Conservation (phyloP, 2,797 vertebrate genomes). For the Sphenopsis melanotis region DNA sequence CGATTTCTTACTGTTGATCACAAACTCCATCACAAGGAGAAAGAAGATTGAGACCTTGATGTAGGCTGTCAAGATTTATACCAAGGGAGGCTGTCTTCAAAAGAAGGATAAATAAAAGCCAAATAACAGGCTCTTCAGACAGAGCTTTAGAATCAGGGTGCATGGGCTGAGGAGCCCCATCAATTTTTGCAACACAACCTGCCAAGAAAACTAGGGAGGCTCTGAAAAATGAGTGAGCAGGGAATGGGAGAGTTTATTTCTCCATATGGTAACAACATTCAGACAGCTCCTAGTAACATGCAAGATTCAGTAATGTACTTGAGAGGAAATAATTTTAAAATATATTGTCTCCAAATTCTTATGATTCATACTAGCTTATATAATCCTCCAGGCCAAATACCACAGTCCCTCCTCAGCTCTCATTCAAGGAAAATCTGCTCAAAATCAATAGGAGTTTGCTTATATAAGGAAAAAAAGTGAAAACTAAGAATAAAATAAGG, state of each 20-base stretch:
- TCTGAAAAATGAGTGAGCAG: slow-evolving; percentile 16
- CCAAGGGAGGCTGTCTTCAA: slow-evolving; percentile 3
- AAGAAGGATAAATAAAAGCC: slow-evolving; percentile 53
- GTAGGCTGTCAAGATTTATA: slow-evolving; percentile 61
- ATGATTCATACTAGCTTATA: slow-evolving; percentile 16
- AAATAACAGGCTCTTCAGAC: neutral
- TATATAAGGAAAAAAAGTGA: slow-evolving; percentile 25
- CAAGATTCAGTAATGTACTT: neutral
- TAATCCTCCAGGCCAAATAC: slow-evolving; percentile 28
- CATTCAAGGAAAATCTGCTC: slow-evolving; percentile 27
- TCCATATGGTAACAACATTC: slow-evolving; percentile 33
- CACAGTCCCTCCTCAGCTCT: slow-evolving; percentile 13
- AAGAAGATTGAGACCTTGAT: slow-evolving; percentile 50
- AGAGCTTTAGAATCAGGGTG: slow-evolving; percentile 5
- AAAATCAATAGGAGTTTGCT: slow-evolving; percentile 35
- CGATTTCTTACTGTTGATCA: slow-evolving; percentile 62
- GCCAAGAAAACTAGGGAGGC: neutral
- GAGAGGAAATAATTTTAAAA: slow-evolving; percentile 47
- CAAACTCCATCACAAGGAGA: slow-evolving; percentile 45
- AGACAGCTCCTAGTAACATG: neutral
- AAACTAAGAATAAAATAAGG: slow-evolving; percentile 11
- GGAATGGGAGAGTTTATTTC: slow-evolving; percentile 39
- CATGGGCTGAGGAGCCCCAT: slow-evolving; percentile 27
- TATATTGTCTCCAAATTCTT: slow-evolving; percentile 19
- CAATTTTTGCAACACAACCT: slow-evolving; percentile 33